Base-by-base conservation (phyloP, 2,888 invertebrate genomes). In the Anthophora plumipes region DNA sequence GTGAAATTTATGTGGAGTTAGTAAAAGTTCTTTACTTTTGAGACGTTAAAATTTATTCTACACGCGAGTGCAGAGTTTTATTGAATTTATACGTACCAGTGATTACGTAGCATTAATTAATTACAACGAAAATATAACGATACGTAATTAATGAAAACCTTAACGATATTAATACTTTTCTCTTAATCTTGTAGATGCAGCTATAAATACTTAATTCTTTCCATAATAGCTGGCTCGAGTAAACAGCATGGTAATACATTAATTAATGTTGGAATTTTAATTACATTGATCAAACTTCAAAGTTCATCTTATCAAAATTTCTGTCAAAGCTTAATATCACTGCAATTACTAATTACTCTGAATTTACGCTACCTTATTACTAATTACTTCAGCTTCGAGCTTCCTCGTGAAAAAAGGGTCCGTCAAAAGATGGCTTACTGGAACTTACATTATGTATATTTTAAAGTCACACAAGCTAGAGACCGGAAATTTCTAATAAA, bases 401-500 rank as follows among this genome's bases (percentile, higher is more conserved):
- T 54, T 17, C 25, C 22, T 55, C 8, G 14, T 17, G 20, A 17
- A 43, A 68, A 68, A 68, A 9, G n/a, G 5, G 25, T 50, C 25
- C 48, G 46, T 69, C 61, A 20, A 7, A 60, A 66, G 46, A 52
- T 60, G 41, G 46, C 55, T 39, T 52, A 46, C 60, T 54, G 31
- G 12, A 60, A 41, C 14, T 31, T 63, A 60, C 48, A 77, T 77
- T 66, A 75, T 43, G 55, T 78, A 37, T 22, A 55, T 68, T 57
- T 17, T 57, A 57, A 52, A 52, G 67, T 69, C 43, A 25, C 52
- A 39, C 25, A n/a, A n/a, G 48, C 8, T 12, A n/a, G 48, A n/a
- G 43, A 11, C 25, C 8, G 17, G 9, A 31, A 75, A 68, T 69
- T 68, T 43, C 63, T 68, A 74, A 78, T 68, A 76, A 78, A 76